Evolutionary conservation across 2,113 vertebrate species (phyloP).

Genomic region (Scopus umbretta): DNA sequence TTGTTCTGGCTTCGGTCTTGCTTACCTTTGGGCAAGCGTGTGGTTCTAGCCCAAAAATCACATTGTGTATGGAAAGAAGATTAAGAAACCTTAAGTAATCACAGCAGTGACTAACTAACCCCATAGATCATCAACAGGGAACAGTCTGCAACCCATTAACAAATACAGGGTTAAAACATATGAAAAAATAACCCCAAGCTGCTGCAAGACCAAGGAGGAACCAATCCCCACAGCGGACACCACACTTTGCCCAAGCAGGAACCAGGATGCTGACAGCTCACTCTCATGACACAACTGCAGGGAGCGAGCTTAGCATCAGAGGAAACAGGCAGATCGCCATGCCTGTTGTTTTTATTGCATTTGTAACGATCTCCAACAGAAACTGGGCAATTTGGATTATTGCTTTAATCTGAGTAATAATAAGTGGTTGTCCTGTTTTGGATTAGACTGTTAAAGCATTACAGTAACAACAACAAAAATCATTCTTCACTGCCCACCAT

Average conservation of each 20-base stretch:
- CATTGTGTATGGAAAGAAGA: neutral
- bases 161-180: neutral
- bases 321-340: neutral
- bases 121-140: neutral
- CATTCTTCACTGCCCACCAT: neutral
- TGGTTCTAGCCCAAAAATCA: neutral
- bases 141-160: neutral
- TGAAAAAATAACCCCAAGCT: neutral
- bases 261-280: neutral
- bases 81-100: neutral
- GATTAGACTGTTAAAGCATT: neutral
- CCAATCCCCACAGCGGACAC: neutral
- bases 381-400: neutral
- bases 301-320: neutral
- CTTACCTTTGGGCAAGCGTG: neutral
- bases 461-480: neutral
- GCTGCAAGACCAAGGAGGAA: neutral
- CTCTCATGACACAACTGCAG: neutral
- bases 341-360: neutral
- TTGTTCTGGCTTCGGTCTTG: neutral
- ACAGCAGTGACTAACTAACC: neutral
- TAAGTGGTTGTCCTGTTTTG: neutral
- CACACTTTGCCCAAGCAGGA: neutral
- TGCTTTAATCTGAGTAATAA: neutral
- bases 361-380: neutral